Percentiles rank a stretch among this genome's conserved stretches.
phyloP scores from a whole-genome alignment of 2,797 vertebrate genomes.

The Botia almorhae region DNA sequence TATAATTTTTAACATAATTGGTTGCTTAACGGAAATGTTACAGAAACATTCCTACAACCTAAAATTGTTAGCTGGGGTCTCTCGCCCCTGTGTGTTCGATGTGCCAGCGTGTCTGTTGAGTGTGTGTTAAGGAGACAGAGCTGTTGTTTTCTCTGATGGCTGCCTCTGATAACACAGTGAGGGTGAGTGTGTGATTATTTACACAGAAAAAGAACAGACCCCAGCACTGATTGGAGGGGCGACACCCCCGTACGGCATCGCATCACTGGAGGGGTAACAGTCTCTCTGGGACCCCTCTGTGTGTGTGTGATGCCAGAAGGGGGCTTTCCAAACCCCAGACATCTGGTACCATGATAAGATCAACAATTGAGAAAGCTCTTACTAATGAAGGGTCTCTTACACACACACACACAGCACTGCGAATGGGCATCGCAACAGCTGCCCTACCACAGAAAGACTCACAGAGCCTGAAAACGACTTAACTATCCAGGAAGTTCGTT shows the following conservation, averaged over 20 bases:
- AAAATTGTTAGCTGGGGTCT: not conserved
- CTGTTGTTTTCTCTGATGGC: slow-evolving; percentile 62
- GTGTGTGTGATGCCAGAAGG: slow-evolving; percentile 68
- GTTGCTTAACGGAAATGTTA: no score
- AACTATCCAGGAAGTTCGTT: slow-evolving; percentile 37
- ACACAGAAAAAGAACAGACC: slow-evolving; percentile 60
- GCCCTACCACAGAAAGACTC: slow-evolving; percentile 31
- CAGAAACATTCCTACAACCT: no score
- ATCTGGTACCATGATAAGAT: slow-evolving; percentile 93
- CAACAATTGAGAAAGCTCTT: slow-evolving; percentile 90
- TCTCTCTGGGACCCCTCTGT: slow-evolving; percentile 73
- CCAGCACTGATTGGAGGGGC: slow-evolving; percentile 44
- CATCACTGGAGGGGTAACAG: slow-evolving; percentile 82
- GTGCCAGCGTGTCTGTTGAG: slow-evolving; percentile 30
- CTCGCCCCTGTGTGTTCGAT: slow-evolving; percentile 6
- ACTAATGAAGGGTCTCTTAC: slow-evolving; percentile 87
- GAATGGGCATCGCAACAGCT: slow-evolving; percentile 80
- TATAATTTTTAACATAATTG: no score
- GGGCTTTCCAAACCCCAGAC: slow-evolving; percentile 84
- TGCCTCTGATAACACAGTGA: slow-evolving; percentile 58
- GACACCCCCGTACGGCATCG: slow-evolving; percentile 74
- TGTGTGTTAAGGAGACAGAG: slow-evolving; percentile 38
- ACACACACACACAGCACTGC: slow-evolving; percentile 79
- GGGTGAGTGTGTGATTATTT: slow-evolving; percentile 72
- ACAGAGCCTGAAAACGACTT: slow-evolving; percentile 31